Percentiles rank a stretch among this genome's conserved stretches.
Conservation (phyloP, 2,888 invertebrate genomes). For the Ormyrus labotus region DNA sequence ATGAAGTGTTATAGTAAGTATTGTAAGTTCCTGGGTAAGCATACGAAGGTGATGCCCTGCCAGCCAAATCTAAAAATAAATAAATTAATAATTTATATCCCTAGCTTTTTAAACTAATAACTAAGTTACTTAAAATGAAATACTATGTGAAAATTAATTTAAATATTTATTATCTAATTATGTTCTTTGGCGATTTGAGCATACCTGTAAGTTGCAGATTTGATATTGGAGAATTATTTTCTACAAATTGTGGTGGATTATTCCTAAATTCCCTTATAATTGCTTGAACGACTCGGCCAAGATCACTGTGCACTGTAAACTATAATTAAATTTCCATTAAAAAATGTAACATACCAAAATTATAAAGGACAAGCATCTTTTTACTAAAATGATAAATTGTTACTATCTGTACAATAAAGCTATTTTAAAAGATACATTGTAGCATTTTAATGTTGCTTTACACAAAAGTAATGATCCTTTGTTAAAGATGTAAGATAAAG, state of each 20-base stretch:
- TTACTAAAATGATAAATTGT: conserved; percentile 7
- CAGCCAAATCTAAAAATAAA: conserved; percentile 67
- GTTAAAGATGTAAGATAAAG: too few species aligned
- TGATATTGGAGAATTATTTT: conserved; percentile 68
- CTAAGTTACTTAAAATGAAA: too few species aligned
- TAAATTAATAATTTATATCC: conserved; percentile 11
- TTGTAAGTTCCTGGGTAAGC: conserved; percentile 60
- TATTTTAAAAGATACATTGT: background rate
- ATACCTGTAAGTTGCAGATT: conserved; percentile 69
- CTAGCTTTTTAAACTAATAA: background rate
- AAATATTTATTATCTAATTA: too few species aligned
- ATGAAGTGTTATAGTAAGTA: conserved; percentile 69
- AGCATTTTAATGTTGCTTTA: background rate
- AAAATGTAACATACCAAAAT: background rate
- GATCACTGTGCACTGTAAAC: conserved; percentile 87
- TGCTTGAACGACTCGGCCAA: conserved; percentile 88
- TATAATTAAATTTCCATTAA: conserved; percentile 63
- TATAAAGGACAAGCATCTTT: background rate
- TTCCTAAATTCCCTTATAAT: conserved; percentile 87
- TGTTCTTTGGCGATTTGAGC: too few species aligned
- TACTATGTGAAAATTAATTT: too few species aligned
- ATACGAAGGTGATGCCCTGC: conserved; percentile 70
- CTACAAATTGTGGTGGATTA: conserved; percentile 78
- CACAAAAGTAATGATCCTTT: background rate
- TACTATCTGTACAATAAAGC: too few species aligned